Percentiles rank a stretch among this genome's conserved stretches.
These are phyloP conservation scores for Mallateleia sp. DNA, from an alignment of 2,888 invertebrate species.

Conservation along the genomic window DNA sequence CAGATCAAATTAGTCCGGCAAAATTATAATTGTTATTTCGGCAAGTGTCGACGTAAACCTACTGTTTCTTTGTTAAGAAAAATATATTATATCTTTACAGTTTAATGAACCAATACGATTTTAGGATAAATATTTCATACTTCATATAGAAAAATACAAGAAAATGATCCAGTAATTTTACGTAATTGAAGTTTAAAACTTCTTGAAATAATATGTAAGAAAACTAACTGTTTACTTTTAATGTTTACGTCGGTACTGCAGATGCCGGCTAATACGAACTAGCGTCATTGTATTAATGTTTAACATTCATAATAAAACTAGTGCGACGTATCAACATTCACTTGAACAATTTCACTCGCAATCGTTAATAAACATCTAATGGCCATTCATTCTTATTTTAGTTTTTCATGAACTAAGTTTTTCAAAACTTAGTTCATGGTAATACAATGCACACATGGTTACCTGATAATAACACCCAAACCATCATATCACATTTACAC, in stretches of 20 bases:
- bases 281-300: slow-evolving; percentile 47
- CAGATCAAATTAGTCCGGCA: slow-evolving; percentile 64
- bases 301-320: slow-evolving; percentile 75
- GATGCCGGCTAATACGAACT: slow-evolving; percentile 38
- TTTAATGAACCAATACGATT: too few species aligned
- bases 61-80: not conserved
- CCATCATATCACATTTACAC: slow-evolving; percentile 14
- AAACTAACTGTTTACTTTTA: not conserved
- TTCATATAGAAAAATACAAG: too few species aligned
- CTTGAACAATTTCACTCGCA: slow-evolving; percentile 51
- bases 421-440: slow-evolving; percentile 47
- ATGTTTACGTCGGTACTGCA: slow-evolving; percentile 39
- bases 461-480: slow-evolving; percentile 38
- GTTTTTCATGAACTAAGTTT: slow-evolving; percentile 19
- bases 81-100: not conserved
- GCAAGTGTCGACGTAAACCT: slow-evolving; percentile 60
- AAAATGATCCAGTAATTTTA: too few species aligned
- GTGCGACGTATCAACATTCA: slow-evolving; percentile 59
- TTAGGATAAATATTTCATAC: too few species aligned
- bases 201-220: not conserved
- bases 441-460: slow-evolving; percentile 33
- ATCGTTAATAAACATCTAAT: slow-evolving; percentile 64
- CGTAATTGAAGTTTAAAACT: not conserved
- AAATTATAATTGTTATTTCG: slow-evolving; percentile 51
- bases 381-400: slow-evolving; percentile 26